These are phyloP conservation scores for Petrophora chlorosata DNA, from an alignment of 2,888 invertebrate genomes.

Conservation along the genomic window DNA sequence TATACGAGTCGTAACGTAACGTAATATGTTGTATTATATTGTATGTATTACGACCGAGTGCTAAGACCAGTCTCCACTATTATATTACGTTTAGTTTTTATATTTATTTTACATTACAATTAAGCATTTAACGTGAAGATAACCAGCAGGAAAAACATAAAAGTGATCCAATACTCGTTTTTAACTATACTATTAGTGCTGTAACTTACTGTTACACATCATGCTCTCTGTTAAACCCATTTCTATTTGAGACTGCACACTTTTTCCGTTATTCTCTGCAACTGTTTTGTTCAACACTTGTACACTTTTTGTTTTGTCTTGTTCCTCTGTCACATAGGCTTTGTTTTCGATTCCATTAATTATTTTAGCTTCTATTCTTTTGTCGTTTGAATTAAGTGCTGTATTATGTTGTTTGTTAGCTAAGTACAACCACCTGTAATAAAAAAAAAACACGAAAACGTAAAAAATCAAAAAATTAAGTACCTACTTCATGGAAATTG, in stretches of 20 bases:
- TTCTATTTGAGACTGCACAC: slow-evolving; percentile 67
- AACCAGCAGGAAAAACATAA: no score
- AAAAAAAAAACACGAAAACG: slow-evolving; percentile 1
- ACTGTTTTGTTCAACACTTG: slow-evolving; percentile 32
- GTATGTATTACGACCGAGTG: no score
- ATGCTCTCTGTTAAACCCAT: slow-evolving; percentile 73
- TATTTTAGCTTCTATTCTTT: slow-evolving; percentile 43
- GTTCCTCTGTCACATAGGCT: slow-evolving; percentile 72
- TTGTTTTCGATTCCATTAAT: slow-evolving; percentile 69
- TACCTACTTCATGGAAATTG: no score
- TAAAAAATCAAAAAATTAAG: no score
- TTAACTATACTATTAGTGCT: slow-evolving; percentile 31
- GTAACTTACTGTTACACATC: slow-evolving; percentile 67
- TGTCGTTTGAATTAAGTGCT: slow-evolving; percentile 42
- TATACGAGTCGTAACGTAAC: no score
- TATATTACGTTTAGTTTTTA: no score
- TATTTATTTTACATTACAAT: no score
- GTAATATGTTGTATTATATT: no score
- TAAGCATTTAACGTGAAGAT: no score
- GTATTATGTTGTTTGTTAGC: slow-evolving; percentile 84
- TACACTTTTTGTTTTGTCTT: slow-evolving; percentile 48
- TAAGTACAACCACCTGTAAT: slow-evolving; percentile 87
- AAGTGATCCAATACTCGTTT: no score
- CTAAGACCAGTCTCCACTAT: no score
- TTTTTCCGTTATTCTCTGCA: slow-evolving; percentile 45